Conservation (phyloP, 2,797 vertebrate species). For the Gouania willdenowi region DNA sequence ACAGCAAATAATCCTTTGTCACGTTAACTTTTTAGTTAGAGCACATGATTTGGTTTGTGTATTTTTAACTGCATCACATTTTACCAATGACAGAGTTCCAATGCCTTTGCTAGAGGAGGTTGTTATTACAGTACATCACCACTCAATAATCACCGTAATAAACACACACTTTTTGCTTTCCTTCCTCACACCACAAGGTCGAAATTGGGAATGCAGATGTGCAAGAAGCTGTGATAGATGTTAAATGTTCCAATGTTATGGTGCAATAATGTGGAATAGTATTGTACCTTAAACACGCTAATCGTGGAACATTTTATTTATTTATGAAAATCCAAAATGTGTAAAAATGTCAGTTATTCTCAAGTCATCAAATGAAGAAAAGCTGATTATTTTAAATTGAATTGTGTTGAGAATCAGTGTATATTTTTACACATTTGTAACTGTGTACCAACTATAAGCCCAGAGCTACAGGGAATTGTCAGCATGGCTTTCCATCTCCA, state of each 20-base stretch:
- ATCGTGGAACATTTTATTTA: no score
- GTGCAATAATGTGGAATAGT: no score
- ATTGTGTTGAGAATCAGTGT: constrained; percentile 12
- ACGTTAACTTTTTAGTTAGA: no score
- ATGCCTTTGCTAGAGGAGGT: constrained; percentile 5
- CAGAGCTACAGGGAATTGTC: constrained; percentile 9
- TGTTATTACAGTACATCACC: no score
- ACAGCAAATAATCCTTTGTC: no score
- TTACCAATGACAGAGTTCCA: not conserved
- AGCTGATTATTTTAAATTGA: constrained; percentile 7
- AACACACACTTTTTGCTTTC: no score
- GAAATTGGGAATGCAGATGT: constrained; percentile 13
- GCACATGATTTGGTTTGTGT: constrained; percentile 3
- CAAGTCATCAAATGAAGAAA: not conserved
- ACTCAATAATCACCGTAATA: no score
- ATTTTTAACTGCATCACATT: constrained; percentile 2
- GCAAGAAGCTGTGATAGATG: constrained; percentile 36
- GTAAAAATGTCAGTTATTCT: no score
- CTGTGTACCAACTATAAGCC: constrained; percentile 32
- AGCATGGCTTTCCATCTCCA: constrained; percentile 13
- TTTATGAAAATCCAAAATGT: no score
- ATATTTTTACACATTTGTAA: not conserved
- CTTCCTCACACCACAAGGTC: no score
- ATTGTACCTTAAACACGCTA: no score
- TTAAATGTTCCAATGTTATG: no score